Evolutionary conservation across 2,797 vertebrate species (phyloP).

Genomic region (Diplodus sargus): DNA sequence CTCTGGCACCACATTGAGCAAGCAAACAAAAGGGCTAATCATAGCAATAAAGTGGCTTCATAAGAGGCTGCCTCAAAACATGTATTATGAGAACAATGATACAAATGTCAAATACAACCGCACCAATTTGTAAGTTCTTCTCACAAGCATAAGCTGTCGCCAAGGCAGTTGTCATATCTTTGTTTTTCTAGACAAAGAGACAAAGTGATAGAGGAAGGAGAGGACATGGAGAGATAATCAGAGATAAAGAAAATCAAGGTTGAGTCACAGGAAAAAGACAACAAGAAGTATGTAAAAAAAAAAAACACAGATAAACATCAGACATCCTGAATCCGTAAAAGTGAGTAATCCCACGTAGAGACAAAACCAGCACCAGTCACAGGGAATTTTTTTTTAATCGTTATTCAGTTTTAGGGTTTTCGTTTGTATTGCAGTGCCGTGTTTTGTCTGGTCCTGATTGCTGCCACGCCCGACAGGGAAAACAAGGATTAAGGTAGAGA

Average conservation of each 20-base stretch:
- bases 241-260: constrained; percentile 21
- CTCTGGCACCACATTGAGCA: constrained; percentile 20
- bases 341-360: constrained; percentile 21
- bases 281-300: neutral
- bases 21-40: constrained; percentile 39
- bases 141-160: neutral
- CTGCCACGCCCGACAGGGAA: constrained; percentile 46
- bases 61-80: constrained; percentile 27
- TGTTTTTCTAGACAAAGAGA: neutral
- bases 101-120: neutral
- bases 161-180: neutral
- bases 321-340: neutral
- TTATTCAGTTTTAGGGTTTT: neutral
- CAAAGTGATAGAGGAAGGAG: neutral
- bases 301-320: constrained; percentile 10
- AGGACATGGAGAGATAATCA: neutral
- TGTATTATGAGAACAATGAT: neutral
- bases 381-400: neutral
- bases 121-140: constrained; percentile 6
- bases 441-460: constrained; percentile 41
- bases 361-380: neutral
- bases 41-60: constrained; percentile 38
- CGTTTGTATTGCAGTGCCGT: neutral
- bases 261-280: neutral
- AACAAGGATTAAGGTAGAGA: constrained; percentile 41